Conservation (phyloP, 1,140 invertebrate genomes). For the Periplaneta americana region DNA sequence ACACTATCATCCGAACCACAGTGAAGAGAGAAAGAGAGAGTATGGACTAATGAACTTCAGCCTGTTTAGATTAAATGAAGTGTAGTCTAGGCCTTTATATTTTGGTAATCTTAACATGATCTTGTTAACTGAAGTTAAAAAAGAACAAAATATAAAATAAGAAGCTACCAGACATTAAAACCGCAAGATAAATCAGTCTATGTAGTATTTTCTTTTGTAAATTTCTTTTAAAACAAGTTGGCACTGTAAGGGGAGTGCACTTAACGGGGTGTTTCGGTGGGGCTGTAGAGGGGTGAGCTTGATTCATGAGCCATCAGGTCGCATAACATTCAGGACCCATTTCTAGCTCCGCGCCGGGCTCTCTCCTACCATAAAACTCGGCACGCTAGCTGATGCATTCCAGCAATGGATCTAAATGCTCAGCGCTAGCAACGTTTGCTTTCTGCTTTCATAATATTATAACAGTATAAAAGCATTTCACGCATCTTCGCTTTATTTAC, state of each 20-base stretch:
- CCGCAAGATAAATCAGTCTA: neutral
- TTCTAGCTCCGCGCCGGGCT: neutral
- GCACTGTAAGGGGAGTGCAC: neutral
- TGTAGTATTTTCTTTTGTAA: too few relatives aligned
- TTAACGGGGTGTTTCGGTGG: neutral
- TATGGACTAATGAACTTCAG: too few relatives aligned
- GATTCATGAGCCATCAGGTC: neutral
- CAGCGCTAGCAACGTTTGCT: neutral
- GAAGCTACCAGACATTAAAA: neutral
- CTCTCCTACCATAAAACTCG: neutral
- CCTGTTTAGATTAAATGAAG: too few relatives aligned
- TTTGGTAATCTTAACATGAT: neutral
- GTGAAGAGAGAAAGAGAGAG: too few relatives aligned
- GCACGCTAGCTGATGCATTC: neutral
- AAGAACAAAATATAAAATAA: neutral
- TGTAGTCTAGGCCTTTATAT: too few relatives aligned
- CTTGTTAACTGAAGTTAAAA: neutral
- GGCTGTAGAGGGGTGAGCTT: neutral
- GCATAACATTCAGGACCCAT: neutral
- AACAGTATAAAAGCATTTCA: neutral
- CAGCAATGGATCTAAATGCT: neutral
- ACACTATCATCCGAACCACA: too few relatives aligned
- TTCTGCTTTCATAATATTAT: neutral
- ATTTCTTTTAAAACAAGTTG: neutral
- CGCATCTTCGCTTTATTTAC: neutral